Evolutionary conservation across 2,888 invertebrate species (phyloP), one percentile per base, ranked within the genome.

Genomic region (Anthophora plumipes): DNA sequence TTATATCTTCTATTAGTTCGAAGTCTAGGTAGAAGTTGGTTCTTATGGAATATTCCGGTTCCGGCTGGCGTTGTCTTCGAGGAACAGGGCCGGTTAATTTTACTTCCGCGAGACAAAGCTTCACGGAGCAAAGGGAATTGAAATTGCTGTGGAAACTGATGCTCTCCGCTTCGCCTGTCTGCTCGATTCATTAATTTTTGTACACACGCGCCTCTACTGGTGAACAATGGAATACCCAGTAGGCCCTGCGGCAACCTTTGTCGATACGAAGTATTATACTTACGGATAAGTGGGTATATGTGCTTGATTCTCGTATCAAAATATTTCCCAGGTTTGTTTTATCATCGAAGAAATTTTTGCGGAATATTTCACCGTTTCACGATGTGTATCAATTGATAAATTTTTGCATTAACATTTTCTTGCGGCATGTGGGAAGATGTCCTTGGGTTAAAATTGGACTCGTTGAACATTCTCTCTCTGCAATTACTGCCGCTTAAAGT

Each of bases 101-200:
- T 72, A 46, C 72, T 66, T 66, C 66, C 60, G 20, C 57, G 22
- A 66, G 43, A 59, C 60, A 55, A 31, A 50, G 41, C 55, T 41
- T 6, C 20, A 43, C 22, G 43, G 43, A 12, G 59, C 63, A 64
- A 73, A 25, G 60, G 52, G 52, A 70, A 75, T 61, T 59, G 57
- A 70, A 64, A 70, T 64, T 71, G 48, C 76, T 55, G 9, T 6
- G 57, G 57, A 50, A 71, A 76, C 22, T 11, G 41, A 71, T 50
- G 55, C 39, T 31, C n/a, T 41, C n/a, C 14, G 52, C 52, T 52
- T 14, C 54, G 41, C 14, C 61, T 20, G 22, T 17, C 46, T 11
- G n/a, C 73, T 43, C 74, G 66, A 25, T 60, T 60, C 74, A 22
- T 67, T 60, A 60, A 74, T 60, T 64, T 64, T 64, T 48, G 22